Evolutionary conservation across 2,113 vertebrate genomes (phyloP), one percentile per base, ranked within the genome.

Genomic region (Poecilia latipinna): DNA sequence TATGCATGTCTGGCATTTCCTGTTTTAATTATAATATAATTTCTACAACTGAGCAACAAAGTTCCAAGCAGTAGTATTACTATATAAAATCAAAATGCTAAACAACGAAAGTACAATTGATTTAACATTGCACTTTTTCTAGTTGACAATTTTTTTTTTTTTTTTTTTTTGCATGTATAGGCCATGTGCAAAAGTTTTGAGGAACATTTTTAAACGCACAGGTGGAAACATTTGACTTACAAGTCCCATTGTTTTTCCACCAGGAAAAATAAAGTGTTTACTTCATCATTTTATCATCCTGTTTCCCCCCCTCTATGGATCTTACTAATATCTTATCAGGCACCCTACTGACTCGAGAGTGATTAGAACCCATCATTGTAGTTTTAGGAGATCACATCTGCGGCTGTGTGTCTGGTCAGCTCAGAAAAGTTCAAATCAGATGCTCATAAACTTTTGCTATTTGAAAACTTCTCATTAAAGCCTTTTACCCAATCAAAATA

Each of bases 391-490:
- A 81, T 73, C 68, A 80, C 66, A 80, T 84, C 82, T 79, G 66
- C 64, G 44, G 85, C 66, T 77, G 70, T 74, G 8, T 82, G 80
- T 75, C 79, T 63, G 67, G 63, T 48, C 12, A 54, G 81, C 65
- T 74, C 22, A 72, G 67, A 74, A n/a, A 78, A 75, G 61, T 79
- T 85, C 74, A 42, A 80, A 86, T 71, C 81, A 37, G 7, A 24
- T 60, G 54, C 68, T 82, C n/a, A 70, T 61, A 80, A 89, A 90
- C 70, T 85, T 90, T 81, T 72, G 67, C 83, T 71, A 24, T 82
- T 39, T 70, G 51, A 82, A 89, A 90, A 87, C 71, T 90, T 86
- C 89, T 93, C 90, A 92, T 92, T 93, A 92, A 89, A 89, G 35
- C 72, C 57, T 70, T 80, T 75, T 60, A 75, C 74, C 82, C 73